Percentiles rank a stretch among this genome's conserved stretches.
Conservation (phyloP, 2,797 vertebrate genomes). For the Scleropages formosus region DNA sequence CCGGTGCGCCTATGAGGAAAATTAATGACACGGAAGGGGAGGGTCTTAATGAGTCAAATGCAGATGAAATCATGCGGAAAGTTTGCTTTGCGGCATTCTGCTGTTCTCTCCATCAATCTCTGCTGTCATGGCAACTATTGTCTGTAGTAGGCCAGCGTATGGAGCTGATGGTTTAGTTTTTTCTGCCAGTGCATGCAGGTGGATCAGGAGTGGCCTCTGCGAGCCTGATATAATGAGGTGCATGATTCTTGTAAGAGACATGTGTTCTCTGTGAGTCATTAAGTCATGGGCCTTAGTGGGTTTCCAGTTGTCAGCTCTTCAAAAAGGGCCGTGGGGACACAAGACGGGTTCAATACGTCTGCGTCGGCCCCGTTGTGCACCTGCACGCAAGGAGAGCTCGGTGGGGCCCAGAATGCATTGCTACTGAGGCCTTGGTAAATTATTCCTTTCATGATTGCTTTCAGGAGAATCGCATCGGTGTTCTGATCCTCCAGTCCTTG, state of each 20-base stretch:
- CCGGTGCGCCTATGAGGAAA: not conserved
- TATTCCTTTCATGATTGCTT: not conserved
- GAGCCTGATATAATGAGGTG: not conserved
- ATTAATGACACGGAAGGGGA: conserved; percentile 7
- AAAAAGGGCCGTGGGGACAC: not conserved
- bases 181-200: not conserved
- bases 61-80: conserved; percentile 24
- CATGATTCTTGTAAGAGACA: not conserved
- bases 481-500: not conserved
- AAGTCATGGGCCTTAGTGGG: not conserved
- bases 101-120: conserved; percentile 16
- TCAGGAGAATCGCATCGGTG: not conserved
- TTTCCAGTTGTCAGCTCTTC: not conserved
- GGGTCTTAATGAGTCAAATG: conserved; percentile 18
- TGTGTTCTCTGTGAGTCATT: not conserved
- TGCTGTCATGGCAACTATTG: conserved; percentile 23
- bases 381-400: not conserved
- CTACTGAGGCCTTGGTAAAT: not conserved
- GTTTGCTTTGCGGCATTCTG: conserved; percentile 11
- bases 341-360: not conserved
- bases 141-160: not conserved
- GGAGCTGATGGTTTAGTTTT: not conserved
- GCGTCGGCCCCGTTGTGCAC: not conserved
- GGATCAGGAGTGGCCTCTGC: not conserved
- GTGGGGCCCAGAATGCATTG: not conserved